Evolutionary conservation across 2,888 invertebrate genomes (phyloP).

Genomic region (Iphiclides podalirius): DNA sequence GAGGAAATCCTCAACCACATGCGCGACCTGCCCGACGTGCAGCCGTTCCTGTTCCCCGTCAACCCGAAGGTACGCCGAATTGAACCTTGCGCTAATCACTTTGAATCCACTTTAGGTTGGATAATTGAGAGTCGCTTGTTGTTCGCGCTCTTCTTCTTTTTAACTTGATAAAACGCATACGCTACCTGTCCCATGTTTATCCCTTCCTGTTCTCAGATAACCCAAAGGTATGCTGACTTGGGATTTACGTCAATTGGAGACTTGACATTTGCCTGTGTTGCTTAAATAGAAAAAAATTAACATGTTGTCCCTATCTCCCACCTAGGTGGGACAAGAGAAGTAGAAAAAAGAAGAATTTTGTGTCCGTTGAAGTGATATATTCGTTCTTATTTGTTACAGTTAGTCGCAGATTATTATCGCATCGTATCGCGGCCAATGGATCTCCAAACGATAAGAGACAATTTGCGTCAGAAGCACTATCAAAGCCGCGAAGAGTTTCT

Average conservation of each 20-base stretch:
- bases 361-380: no score
- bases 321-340: no score
- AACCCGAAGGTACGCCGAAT: slow-evolving; percentile 87
- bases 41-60: slow-evolving; percentile 96
- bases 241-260: no score
- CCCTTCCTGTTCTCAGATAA: slow-evolving; percentile 97
- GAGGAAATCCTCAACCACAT: slow-evolving; percentile 96
- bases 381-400: slow-evolving; percentile 53
- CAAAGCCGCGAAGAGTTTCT: slow-evolving; percentile 97
- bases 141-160: slow-evolving; percentile 93
- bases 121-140: no score
- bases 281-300: no score
- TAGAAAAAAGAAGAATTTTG: no score
- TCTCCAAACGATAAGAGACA: slow-evolving; percentile 96
- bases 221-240: slow-evolving; percentile 88
- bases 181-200: slow-evolving; percentile 94
- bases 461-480: slow-evolving; percentile 92
- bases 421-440: slow-evolving; percentile 98
- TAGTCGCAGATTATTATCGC: slow-evolving; percentile 96
- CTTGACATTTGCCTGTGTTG: no score
- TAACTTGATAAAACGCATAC: slow-evolving; percentile 97
- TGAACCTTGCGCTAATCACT: no score
- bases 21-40: slow-evolving; percentile 94
- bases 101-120: no score
- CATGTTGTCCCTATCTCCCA: no score